These are phyloP conservation scores for Antennarius maculatus DNA, from an alignment of 2,797 vertebrate genomes.

Conservation along the genomic window DNA sequence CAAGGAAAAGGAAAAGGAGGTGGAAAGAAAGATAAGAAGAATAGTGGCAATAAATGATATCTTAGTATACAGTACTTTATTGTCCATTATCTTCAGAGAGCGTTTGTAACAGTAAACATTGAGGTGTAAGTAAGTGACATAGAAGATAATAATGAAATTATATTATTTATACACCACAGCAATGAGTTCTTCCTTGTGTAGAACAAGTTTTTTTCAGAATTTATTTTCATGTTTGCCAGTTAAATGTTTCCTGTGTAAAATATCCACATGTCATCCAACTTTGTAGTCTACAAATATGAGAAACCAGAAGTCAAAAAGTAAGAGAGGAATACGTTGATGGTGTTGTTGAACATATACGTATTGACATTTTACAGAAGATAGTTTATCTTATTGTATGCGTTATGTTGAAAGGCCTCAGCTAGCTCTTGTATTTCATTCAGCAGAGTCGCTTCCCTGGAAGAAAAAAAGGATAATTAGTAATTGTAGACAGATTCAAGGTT, in stretches of 20 bases:
- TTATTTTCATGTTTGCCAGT: neutral
- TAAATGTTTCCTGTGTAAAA: neutral
- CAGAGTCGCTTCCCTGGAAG: constrained; percentile 66
- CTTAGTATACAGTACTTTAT: neutral
- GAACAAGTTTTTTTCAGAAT: constrained; percentile 3
- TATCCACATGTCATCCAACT: no score
- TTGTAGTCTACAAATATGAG: neutral
- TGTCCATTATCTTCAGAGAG: neutral
- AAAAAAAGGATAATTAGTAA: constrained; percentile 11
- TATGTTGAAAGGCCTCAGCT: constrained; percentile 4
- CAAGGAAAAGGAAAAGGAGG: constrained; percentile 59
- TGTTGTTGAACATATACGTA: constrained; percentile 38
- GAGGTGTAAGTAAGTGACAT: neutral
- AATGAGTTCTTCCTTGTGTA: constrained; percentile 8
- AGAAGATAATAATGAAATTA: constrained; percentile 4
- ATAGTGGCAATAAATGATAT: constrained; percentile 55
- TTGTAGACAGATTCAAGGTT: neutral
- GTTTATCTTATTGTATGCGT: constrained; percentile 59
- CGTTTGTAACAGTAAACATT: constrained; percentile 6
- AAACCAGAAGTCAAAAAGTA: neutral
- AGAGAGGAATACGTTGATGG: neutral
- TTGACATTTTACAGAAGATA: constrained; percentile 46
- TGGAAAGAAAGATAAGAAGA: constrained; percentile 67
- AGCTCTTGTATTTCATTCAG: constrained; percentile 51
- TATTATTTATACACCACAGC: constrained; percentile 9